A percentile compares a stretch with the other conserved stretches of the same genome.
Conservation (phyloP, 2,797 vertebrate species). For the Diplodus puntazzo region DNA sequence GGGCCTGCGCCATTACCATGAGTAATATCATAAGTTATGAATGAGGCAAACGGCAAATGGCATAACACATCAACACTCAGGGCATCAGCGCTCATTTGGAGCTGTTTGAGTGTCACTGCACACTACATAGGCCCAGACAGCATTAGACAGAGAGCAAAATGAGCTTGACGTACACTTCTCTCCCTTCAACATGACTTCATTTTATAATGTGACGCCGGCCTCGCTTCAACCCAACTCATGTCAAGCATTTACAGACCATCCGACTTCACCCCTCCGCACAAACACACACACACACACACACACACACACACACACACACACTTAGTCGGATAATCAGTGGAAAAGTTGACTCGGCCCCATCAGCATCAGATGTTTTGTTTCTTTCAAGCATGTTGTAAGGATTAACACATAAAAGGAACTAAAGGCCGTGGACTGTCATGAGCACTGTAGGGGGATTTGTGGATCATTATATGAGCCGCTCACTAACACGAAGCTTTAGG, state of each 20-base stretch:
- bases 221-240: constrained; percentile 68
- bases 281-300: constrained; percentile 30
- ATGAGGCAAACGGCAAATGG: constrained; percentile 82
- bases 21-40: constrained; percentile 84
- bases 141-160: constrained; percentile 69
- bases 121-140: constrained; percentile 68
- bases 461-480: constrained; percentile 75
- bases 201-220: constrained; percentile 65
- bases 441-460: constrained; percentile 79
- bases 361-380: constrained; percentile 78
- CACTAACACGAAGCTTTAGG: constrained; percentile 69
- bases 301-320: constrained; percentile 37
- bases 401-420: constrained; percentile 84
- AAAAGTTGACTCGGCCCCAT: constrained; percentile 77
- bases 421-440: constrained; percentile 73
- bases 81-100: constrained; percentile 77
- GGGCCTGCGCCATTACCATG: constrained; percentile 74
- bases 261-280: constrained; percentile 37
- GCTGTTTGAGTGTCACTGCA: constrained; percentile 81
- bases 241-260: constrained; percentile 67
- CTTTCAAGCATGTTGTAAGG: constrained; percentile 76
- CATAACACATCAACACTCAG: constrained; percentile 77
- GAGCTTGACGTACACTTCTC: constrained; percentile 74
- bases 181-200: constrained; percentile 78
- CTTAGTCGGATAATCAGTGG: constrained; percentile 65